Base-by-base conservation (phyloP, 1,140 invertebrate genomes). In the Sitophilus oryzae region DNA sequence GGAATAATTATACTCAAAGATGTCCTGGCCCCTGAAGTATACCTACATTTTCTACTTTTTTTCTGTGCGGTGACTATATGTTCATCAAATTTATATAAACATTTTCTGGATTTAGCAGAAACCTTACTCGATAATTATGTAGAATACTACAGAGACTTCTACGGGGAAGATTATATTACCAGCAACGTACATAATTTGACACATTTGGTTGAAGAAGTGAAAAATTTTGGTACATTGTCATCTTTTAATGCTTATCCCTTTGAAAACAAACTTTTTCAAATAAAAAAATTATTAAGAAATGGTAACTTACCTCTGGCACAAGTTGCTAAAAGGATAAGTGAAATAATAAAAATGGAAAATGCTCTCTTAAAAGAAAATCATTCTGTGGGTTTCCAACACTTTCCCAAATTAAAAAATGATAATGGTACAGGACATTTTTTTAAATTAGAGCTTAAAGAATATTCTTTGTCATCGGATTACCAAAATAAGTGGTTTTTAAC, bases 151-250 rank as follows among this genome's bases (percentile, higher is more conserved):
- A 40, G 15, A 52, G 41, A 54, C 11, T 23, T 61, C 16, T 60
- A 65, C 56, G 63, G 60, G n/a, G 45, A 52, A 53, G 56, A 60
- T 18, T 60, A 62, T 41, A 45, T 66, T 1, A 60, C 58, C 1
- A 66, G 60, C 36, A 64, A 64, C 45, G 44, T 65, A 8, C 64
- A 65, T 48, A 63, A 61, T 62, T 37, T 62, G 21, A 15, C 42
- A 25, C 61, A 65, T 48, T 14, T 66, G 11, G 52, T 61, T 42
- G 61, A 61, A 25, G 65, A 65, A 14, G 63, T 66, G 8, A 50
- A 40, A 53, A 61, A 22, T 38, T 66, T 62, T 49, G 63, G 59
- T 1, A 14, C 37, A n/a, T 48, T 67, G 37, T 59, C 54, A 43
- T 42, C 21, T 30, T 63, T 64, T 37, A 62, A 35, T 22, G 10